These are phyloP conservation scores for Philotrypesis tridentata DNA, from an alignment of 1,140 invertebrate species.

Conservation along the genomic window DNA sequence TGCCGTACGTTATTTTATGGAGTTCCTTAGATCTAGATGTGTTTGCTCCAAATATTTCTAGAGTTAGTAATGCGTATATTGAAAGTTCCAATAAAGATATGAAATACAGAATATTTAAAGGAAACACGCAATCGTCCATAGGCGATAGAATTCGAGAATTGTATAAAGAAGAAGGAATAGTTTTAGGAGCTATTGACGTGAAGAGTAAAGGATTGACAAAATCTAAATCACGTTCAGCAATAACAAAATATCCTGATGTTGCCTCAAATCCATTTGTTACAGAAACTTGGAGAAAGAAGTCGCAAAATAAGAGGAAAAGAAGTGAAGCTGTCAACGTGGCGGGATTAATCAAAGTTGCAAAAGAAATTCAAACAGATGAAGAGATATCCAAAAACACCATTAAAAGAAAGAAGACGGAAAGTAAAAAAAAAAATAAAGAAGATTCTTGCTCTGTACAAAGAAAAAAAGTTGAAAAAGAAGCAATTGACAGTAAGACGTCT, in stretches of 20 bases:
- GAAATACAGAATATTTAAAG: constrained; percentile 18
- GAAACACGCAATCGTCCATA: background rate
- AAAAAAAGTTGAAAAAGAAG: too few relatives aligned
- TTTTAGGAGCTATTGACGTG: background rate
- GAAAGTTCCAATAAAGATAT: constrained; percentile 29
- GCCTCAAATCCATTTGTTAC: constrained; percentile 1
- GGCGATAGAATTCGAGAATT: constrained; percentile 13
- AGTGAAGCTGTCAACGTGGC: background rate
- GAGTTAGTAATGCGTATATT: constrained; percentile 46
- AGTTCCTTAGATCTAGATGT: constrained; percentile 19
- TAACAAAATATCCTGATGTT: constrained; percentile 16
- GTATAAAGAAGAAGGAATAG: background rate
- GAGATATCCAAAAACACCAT: background rate
- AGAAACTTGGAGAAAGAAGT: background rate
- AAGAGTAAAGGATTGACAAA: background rate
- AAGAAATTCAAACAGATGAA: too few relatives aligned
- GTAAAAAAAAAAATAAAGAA: too few relatives aligned
- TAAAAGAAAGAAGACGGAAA: background rate
- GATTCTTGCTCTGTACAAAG: too few relatives aligned
- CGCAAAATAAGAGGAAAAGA: background rate
- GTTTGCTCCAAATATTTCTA: constrained; percentile 22
- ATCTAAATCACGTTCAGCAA: background rate
- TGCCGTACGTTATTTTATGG: constrained; percentile 43
- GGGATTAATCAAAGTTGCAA: too few relatives aligned
- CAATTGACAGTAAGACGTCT: too few relatives aligned